These are phyloP conservation scores for Nylanderia fulva DNA, from an alignment of 1,140 invertebrate species.

Conservation along the genomic window DNA sequence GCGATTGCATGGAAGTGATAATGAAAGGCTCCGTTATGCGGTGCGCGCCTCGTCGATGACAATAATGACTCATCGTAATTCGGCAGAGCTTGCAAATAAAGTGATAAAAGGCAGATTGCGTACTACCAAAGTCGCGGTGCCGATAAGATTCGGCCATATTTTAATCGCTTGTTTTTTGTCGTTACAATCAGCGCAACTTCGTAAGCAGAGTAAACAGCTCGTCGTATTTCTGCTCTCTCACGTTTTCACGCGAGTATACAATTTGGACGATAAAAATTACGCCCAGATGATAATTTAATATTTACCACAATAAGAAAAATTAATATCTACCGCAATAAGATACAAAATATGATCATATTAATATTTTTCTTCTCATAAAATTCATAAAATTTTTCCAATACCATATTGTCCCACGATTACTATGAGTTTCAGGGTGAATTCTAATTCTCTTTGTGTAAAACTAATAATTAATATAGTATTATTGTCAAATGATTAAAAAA, in stretches of 20 bases:
- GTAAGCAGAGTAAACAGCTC: slow-evolving; percentile 30
- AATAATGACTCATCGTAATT: slow-evolving; percentile 66
- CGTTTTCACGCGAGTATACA: slow-evolving; percentile 8
- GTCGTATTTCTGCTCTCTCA: slow-evolving; percentile 15
- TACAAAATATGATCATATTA: no score
- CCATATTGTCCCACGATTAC: no score
- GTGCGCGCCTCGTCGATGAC: slow-evolving; percentile 1
- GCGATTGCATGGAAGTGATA: slow-evolving; percentile 39
- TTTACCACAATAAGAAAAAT: no score
- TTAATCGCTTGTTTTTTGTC: slow-evolving; percentile 59
- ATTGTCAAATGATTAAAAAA: no score
- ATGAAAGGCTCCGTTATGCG: background rate
- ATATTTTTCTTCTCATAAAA: no score
- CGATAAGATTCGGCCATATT: slow-evolving; percentile 67
- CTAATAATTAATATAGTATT: no score
- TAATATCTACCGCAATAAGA: no score
- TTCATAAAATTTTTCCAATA: no score
- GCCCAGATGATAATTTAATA: background rate
- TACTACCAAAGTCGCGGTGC: slow-evolving; percentile 62
- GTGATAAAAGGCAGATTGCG: slow-evolving; percentile 59
- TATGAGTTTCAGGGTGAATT: no score
- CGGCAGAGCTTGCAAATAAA: slow-evolving; percentile 64
- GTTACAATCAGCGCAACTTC: slow-evolving; percentile 30
- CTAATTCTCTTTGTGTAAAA: no score
- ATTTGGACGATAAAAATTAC: slow-evolving; percentile 29